Conservation (phyloP, 2,113 vertebrate genomes). For the Pachypanchax playfairii region DNA sequence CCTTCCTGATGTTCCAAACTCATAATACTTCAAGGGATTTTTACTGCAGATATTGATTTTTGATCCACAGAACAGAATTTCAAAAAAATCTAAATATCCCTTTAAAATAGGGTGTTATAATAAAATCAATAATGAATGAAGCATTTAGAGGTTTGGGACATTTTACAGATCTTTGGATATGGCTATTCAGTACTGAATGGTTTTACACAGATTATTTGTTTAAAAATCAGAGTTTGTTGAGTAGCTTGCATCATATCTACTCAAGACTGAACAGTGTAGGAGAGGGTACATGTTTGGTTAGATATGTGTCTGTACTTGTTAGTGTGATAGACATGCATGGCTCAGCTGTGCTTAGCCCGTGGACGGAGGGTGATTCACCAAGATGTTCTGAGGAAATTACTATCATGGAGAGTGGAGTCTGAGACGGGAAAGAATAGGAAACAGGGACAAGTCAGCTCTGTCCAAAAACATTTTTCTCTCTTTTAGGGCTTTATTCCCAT, state of each 20-base stretch:
- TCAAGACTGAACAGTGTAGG: constrained; percentile 41
- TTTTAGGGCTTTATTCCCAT: background rate
- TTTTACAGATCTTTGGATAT: too few species aligned
- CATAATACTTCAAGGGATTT: too few species aligned
- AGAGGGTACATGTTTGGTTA: constrained; percentile 11
- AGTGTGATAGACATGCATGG: constrained; percentile 43
- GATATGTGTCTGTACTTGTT: constrained; percentile 30
- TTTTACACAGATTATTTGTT: constrained; percentile 23
- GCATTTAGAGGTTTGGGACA: background rate
- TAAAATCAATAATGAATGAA: constrained; percentile 35
- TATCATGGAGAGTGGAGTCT: constrained; percentile 27
- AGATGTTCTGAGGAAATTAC: constrained; percentile 50
- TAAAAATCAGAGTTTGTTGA: constrained; percentile 47
- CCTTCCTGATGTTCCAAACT: background rate
- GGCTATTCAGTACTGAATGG: constrained; percentile 1
- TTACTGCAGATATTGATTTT: too few species aligned
- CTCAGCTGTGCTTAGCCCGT: constrained; percentile 41
- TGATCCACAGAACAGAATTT: too few species aligned
- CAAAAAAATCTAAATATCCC: too few species aligned
- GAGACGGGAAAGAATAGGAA: constrained; percentile 9
- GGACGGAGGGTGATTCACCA: constrained; percentile 62
- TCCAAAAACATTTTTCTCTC: constrained; percentile 8
- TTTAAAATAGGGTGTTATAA: too few species aligned
- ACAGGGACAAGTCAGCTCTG: constrained; percentile 1
- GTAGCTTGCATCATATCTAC: constrained; percentile 25